Evolutionary conservation across 2,888 invertebrate species (phyloP).

Genomic region (Microplitis deprimator): DNA sequence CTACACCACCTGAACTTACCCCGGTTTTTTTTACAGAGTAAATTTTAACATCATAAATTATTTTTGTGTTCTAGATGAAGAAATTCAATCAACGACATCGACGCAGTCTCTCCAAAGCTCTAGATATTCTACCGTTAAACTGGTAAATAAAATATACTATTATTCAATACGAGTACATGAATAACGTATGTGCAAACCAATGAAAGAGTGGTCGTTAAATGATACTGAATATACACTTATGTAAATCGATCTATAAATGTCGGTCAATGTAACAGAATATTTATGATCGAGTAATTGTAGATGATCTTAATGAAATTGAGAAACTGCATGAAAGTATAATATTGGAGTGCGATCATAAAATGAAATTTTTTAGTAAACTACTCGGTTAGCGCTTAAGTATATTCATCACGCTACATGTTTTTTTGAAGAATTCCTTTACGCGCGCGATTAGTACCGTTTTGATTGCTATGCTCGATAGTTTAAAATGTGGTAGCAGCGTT

Average conservation of each 20-base stretch:
- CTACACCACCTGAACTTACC: no score
- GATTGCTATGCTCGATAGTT: background rate
- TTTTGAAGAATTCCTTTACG: background rate
- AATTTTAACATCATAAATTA: constrained; percentile 2
- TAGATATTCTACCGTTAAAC: constrained; percentile 50
- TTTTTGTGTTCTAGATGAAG: constrained; percentile 57
- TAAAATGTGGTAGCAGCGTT: background rate
- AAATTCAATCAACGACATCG: constrained; percentile 56
- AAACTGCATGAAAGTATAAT: background rate
- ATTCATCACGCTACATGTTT: no score
- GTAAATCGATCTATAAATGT: constrained; percentile 29
- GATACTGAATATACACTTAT: constrained; percentile 23
- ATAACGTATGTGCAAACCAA: background rate
- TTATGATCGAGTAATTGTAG: constrained; percentile 32
- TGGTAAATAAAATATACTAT: constrained; percentile 51
- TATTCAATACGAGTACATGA: constrained; percentile 5
- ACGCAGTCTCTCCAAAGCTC: constrained; percentile 48
- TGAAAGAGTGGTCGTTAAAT: constrained; percentile 25
- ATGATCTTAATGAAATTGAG: constrained; percentile 13
- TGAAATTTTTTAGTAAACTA: no score
- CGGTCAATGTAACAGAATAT: constrained; percentile 25
- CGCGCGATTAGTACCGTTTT: background rate
- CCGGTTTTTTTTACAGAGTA: background rate
- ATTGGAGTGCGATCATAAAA: no score
- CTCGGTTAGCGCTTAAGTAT: no score